Conservation (phyloP, 2,888 invertebrate genomes). For the Tetrapedia diversipes region DNA sequence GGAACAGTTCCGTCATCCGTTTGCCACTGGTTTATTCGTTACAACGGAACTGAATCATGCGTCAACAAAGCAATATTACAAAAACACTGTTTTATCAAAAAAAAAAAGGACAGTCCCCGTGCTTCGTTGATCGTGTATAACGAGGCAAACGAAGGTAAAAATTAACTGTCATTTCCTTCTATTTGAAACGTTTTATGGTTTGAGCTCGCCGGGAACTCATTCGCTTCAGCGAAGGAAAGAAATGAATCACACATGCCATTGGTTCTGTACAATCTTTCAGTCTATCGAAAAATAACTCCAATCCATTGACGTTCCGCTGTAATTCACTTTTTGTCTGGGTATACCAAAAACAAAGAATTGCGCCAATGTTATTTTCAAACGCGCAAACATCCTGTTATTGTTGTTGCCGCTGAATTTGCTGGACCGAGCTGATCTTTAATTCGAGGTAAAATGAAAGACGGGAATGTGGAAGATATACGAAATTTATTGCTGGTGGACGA, state of each 20-base stretch:
- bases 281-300: not conserved
- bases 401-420: not conserved
- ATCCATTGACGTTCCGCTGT: not conserved
- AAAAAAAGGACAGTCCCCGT: constrained; percentile 54
- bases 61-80: constrained; percentile 76
- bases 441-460: constrained; percentile 56
- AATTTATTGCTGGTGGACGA: constrained; percentile 64
- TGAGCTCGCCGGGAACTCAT: constrained; percentile 1
- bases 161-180: constrained; percentile 53
- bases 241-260: constrained; percentile 4
- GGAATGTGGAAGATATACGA: constrained; percentile 58
- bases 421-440: constrained; percentile 63
- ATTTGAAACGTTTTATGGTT: constrained; percentile 29
- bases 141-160: constrained; percentile 50
- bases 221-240: not conserved
- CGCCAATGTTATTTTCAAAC: not conserved
- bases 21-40: constrained; percentile 71
- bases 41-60: constrained; percentile 77
- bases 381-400: not conserved
- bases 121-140: constrained; percentile 48
- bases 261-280: not conserved
- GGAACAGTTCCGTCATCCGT: constrained; percentile 56
- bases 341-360: too few relatives aligned
- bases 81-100: constrained; percentile 72
- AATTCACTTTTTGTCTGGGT: not conserved